Base-by-base conservation (phyloP, 2,797 vertebrate genomes). In the Sus cebifrons region DNA sequence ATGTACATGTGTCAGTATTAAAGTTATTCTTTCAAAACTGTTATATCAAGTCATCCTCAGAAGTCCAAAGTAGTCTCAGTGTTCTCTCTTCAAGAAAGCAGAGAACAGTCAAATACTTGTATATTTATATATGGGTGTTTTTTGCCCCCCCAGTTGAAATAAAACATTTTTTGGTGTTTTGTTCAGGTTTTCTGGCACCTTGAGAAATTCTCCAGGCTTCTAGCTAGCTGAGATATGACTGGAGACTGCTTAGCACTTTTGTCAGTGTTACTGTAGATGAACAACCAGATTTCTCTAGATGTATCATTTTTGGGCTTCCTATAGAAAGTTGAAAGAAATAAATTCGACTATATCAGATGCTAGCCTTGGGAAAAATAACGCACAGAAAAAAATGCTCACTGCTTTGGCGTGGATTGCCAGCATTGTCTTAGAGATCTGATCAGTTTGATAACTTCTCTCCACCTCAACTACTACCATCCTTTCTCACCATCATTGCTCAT, bases 1-100 rank as follows among this genome's bases (percentile, higher is more conserved):
- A 73, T 49, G 12, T 17, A 71, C 70, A 25, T 74, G 29, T 40
- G 29, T 82, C 32, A 40, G 10, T 52, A 29, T 60, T 91, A 74
- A 91, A 93, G 58, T 91, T 86, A 29, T 25, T 67, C 44, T 81
- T 96, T 91, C 13, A 52, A 18, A 95, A 70, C 13, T 79, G 32
- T 64, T 29, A 84, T 78, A 49, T 32, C 32, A 65, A 79, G 21
- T 91, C 32, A 60, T 84, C 32, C 40, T 91, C 32, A 77, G 70
- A 96, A 79, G 65, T 83, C 54, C 67, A 73, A 83, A 74, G 58
- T 60, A 40, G 29, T 88, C 65, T 91, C 56, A 71, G 11, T 65
- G 23, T 56, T 36, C 25, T 56, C 23, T 93, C 64, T 84, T 87
- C 68, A 75, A 87, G 27, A 89, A 84, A 27, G 18, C 23, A 89